Evolutionary conservation across 2,888 invertebrate species (phyloP).

Genomic region (Acanthococcus lagerstroemiae): DNA sequence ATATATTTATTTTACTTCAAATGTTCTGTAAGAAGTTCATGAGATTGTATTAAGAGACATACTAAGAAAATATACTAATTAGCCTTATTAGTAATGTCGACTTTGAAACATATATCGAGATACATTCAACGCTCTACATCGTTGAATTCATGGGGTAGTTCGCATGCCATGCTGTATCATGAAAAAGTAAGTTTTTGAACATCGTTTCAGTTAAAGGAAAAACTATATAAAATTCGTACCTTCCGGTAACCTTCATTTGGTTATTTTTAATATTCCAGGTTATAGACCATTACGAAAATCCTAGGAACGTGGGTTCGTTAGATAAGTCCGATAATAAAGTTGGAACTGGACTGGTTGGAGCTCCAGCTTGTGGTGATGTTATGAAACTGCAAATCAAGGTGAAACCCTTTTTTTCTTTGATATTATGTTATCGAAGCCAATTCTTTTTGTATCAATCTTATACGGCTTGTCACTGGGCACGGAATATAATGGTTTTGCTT

Average conservation of each 20-base stretch:
- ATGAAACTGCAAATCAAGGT: slow-evolving; percentile 95
- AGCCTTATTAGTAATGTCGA: background rate
- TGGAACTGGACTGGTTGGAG: slow-evolving; percentile 96
- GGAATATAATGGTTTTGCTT: slow-evolving; percentile 37
- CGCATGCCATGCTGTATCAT: background rate
- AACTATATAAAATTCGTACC: background rate
- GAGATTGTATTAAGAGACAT: too few species aligned
- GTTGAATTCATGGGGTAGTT: background rate
- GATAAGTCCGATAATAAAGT: slow-evolving; percentile 88
- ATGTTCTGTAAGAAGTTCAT: too few species aligned
- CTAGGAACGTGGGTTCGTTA: slow-evolving; percentile 92
- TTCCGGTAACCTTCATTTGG: background rate
- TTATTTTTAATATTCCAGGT: slow-evolving; percentile 50
- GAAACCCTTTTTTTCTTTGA: too few species aligned
- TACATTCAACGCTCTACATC: background rate
- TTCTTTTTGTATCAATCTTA: too few species aligned
- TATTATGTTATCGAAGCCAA: too few species aligned
- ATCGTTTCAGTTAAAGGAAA: background rate
- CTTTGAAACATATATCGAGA: background rate
- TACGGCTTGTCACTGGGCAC: too few species aligned
- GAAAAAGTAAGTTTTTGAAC: slow-evolving; percentile 10
- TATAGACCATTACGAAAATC: slow-evolving; percentile 98
- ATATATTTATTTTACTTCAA: too few species aligned
- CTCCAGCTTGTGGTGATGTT: slow-evolving; percentile 98
- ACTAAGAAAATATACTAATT: too few species aligned